Percentiles rank a stretch among this genome's conserved stretches.
Evolutionary conservation across 2,888 invertebrate genomes (phyloP).

Genomic region (Noctua comes): DNA sequence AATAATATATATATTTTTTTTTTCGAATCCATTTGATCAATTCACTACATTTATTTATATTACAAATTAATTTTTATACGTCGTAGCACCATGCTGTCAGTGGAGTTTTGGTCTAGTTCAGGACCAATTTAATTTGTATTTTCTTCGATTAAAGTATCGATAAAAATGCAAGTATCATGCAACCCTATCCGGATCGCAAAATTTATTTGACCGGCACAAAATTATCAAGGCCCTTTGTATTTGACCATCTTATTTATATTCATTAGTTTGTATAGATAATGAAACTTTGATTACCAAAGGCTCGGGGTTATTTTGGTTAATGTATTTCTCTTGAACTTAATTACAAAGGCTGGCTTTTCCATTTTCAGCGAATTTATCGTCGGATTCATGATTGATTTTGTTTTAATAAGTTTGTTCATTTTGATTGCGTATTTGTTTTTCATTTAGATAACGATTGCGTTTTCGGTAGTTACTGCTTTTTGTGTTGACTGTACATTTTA

Average conservation of each 20-base stretch:
- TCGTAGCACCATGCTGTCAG: not conserved
- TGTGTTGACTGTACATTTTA: not conserved
- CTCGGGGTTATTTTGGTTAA: conserved; percentile 54
- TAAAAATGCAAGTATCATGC: not conserved
- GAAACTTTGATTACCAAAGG: conserved; percentile 73
- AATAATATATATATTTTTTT: no score
- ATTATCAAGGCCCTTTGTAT: conserved; percentile 72
- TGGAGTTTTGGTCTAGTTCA: not conserved
- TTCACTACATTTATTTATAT: not conserved
- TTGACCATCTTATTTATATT: conserved; percentile 77
- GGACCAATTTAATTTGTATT: not conserved
- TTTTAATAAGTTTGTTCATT: conserved; percentile 55
- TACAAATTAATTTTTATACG: not conserved
- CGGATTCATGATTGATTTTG: conserved; percentile 48
- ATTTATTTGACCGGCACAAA: conserved; percentile 75
- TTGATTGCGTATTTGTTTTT: conserved; percentile 41
- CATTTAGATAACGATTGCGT: conserved; percentile 26
- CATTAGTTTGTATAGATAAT: conserved; percentile 76
- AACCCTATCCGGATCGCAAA: conserved; percentile 69
- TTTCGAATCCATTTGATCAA: not conserved
- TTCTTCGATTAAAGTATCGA: not conserved
- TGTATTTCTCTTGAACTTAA: conserved; percentile 55
- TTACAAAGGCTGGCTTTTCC: conserved; percentile 56
- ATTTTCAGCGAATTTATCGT: conserved; percentile 49
- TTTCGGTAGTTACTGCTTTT: conserved; percentile 14